Conservation (phyloP, 2,888 invertebrate species). For the Aporophyla nigra region DNA sequence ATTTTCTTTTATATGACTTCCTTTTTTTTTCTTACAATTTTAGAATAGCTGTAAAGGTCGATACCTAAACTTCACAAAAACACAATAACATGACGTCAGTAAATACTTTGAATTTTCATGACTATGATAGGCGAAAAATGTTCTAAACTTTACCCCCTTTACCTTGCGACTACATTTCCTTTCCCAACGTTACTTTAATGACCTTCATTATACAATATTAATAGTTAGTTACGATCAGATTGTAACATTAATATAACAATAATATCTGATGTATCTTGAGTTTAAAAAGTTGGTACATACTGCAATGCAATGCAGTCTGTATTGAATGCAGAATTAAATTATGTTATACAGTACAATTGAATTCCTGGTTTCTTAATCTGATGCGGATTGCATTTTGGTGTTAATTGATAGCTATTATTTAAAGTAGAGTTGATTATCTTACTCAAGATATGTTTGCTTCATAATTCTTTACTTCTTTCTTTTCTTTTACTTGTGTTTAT, state of each 20-base stretch:
- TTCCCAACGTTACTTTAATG: slow-evolving; percentile 51
- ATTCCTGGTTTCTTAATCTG: slow-evolving; percentile 13
- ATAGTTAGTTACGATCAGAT: slow-evolving; percentile 62
- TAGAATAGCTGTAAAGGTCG: too few relatives aligned
- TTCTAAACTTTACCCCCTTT: too few relatives aligned
- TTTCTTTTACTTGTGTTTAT: too few relatives aligned
- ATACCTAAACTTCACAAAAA: too few relatives aligned
- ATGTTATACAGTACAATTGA: slow-evolving; percentile 23
- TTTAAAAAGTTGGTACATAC: slow-evolving; percentile 34
- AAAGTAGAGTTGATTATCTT: too few relatives aligned
- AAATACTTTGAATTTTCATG: too few relatives aligned
- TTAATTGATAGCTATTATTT: slow-evolving; percentile 5
- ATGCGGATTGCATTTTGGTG: slow-evolving; percentile 20
- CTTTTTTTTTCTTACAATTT: too few relatives aligned
- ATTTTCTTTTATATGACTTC: too few relatives aligned
- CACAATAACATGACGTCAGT: too few relatives aligned
- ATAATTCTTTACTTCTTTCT: too few relatives aligned
- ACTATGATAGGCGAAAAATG: too few relatives aligned
- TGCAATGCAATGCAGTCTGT: slow-evolving; percentile 30
- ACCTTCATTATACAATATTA: slow-evolving; percentile 60
- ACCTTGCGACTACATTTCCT: slow-evolving; percentile 56
- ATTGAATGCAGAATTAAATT: slow-evolving; percentile 30
- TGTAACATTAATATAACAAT: slow-evolving; percentile 53
- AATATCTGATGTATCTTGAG: slow-evolving; percentile 57
- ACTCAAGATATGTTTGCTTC: background rate